phyloP scores from a whole-genome alignment of 2,888 invertebrate genomes.

The Cosmia pyralina region DNA sequence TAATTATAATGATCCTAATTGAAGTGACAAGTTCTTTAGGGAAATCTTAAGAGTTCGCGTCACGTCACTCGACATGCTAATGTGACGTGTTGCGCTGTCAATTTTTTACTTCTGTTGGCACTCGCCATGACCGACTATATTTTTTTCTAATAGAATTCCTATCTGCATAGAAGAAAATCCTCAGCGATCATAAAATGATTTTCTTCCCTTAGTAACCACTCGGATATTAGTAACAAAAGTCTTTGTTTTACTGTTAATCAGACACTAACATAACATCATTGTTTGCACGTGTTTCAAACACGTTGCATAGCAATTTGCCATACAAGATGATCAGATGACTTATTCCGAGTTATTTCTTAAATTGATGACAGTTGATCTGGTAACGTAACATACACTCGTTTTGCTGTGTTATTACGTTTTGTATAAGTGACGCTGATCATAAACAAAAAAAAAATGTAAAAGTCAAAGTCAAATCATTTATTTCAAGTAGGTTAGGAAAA shows the following conservation, averaged over 20 bases:
- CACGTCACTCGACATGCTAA: too few species aligned
- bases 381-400: not conserved
- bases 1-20: not conserved
- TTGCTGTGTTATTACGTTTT: not conserved
- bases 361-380: conserved; percentile 20
- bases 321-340: conserved; percentile 2
- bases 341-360: not conserved
- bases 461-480: too few species aligned
- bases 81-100: too few species aligned
- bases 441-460: not conserved
- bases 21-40: too few species aligned
- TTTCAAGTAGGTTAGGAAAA: too few species aligned
- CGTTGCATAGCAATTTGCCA: conserved; percentile 9
- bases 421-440: not conserved
- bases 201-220: conserved; percentile 5
- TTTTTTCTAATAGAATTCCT: not conserved
- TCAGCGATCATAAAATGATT: not conserved
- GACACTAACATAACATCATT: conserved; percentile 13
- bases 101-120: too few species aligned
- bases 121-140: too few species aligned
- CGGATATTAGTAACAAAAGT: not conserved
- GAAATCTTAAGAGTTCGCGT: too few species aligned
- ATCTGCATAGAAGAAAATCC: not conserved
- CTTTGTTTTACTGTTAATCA: not conserved
- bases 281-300: conserved; percentile 18